phyloP scores from a whole-genome alignment of 1,140 invertebrate genomes.

The Microplitis demolitor region DNA sequence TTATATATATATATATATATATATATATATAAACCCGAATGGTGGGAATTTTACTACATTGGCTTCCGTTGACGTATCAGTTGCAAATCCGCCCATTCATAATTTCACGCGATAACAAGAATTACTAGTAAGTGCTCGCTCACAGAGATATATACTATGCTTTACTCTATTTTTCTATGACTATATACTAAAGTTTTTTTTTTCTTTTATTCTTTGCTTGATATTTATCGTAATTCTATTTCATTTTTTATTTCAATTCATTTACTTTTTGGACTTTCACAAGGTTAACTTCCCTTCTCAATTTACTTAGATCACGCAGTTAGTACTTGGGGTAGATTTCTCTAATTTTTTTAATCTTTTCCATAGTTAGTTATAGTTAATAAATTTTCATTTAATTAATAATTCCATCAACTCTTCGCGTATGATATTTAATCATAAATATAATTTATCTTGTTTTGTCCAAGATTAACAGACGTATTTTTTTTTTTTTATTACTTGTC shows the following conservation, averaged over 20 bases:
- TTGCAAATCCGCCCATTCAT: slow-evolving; percentile 41
- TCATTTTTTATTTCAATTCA: neutral
- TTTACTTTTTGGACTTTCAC: neutral
- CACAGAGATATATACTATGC: neutral
- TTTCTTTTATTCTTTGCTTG: neutral
- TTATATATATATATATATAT: neutral
- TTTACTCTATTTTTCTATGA: neutral
- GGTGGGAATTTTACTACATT: slow-evolving; percentile 35
- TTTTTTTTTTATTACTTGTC: no score
- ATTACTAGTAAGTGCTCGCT: slow-evolving; percentile 19
- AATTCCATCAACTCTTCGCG: no score
- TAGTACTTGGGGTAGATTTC: neutral
- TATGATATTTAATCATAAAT: no score
- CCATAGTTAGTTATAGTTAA: neutral
- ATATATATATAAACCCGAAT: neutral
- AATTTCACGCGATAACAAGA: slow-evolving; percentile 37
- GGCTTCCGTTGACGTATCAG: slow-evolving; percentile 31
- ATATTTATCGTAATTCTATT: neutral
- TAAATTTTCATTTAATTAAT: neutral
- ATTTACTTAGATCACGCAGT: neutral
- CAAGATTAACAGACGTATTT: no score
- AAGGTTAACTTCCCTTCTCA: slow-evolving; percentile 1
- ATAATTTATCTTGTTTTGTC: no score
- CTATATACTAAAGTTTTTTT: neutral
- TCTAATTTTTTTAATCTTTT: neutral